Evolutionary conservation across 2,113 vertebrate species (phyloP).

Genomic region (Channa argus): DNA sequence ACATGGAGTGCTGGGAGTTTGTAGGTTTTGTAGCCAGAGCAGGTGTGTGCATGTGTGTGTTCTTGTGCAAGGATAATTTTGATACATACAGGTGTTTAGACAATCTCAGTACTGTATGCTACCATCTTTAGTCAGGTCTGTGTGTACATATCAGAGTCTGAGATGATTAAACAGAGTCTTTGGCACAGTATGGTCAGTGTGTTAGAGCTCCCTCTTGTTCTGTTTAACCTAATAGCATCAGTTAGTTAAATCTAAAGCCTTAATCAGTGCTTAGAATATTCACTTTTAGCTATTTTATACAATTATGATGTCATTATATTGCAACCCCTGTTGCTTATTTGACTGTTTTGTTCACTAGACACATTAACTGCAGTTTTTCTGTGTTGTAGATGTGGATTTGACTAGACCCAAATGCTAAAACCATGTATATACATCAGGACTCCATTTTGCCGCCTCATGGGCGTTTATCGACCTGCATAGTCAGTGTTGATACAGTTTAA

Average conservation of each 20-base stretch:
- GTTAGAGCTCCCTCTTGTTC: constrained; percentile 43
- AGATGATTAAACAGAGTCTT: constrained; percentile 29
- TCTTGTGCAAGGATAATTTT: constrained; percentile 46
- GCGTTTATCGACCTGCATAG: constrained; percentile 35
- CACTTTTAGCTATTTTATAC: constrained; percentile 60
- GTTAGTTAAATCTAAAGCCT: constrained; percentile 74
- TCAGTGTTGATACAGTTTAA: constrained; percentile 52
- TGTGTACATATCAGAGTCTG: constrained; percentile 70
- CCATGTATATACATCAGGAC: constrained; percentile 27
- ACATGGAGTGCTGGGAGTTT: constrained; percentile 22
- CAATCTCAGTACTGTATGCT: constrained; percentile 77
- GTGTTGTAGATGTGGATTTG: constrained; percentile 11
- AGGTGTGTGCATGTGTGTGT: constrained; percentile 29
- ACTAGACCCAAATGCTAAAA: constrained; percentile 32
- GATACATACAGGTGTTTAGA: constrained; percentile 68
- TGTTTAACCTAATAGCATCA: constrained; percentile 61
- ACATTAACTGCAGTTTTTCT: constrained; percentile 38
- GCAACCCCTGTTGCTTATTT: constrained; percentile 42
- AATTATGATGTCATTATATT: constrained; percentile 69
- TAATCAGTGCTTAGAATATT: constrained; percentile 70
- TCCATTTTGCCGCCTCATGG: constrained; percentile 30
- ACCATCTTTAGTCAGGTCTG: constrained; percentile 70
- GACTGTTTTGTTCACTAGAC: constrained; percentile 50
- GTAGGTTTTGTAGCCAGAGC: constrained; percentile 54
- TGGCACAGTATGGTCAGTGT: constrained; percentile 41